Evolutionary conservation across 2,113 vertebrate genomes (phyloP).

Genomic region (Oryctolagus cuniculus): mOryCun1.1 NC_091440.1:39571501-39572000

Average conservation of each 20-base stretch:
- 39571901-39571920: no score
- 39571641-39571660: neutral
- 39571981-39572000: no score
- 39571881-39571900: no score
- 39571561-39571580: neutral
- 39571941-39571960: no score
- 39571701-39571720: neutral
- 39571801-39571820: no score
- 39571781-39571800: no score
- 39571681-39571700: neutral
- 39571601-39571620: neutral
- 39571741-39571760: neutral
- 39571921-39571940: no score
- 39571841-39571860: no score
- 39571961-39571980: no score
- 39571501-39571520: neutral
- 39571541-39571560: neutral
- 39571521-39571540: neutral
- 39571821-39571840: no score
- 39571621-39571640: neutral
- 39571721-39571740: neutral
- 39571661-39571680: neutral
- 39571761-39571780: no score
- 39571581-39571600: neutral
- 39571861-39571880: no score